These are phyloP conservation scores for Adelognathus sp. DNA, from an alignment of 2,888 invertebrate genomes.

Conservation along the genomic window DNA sequence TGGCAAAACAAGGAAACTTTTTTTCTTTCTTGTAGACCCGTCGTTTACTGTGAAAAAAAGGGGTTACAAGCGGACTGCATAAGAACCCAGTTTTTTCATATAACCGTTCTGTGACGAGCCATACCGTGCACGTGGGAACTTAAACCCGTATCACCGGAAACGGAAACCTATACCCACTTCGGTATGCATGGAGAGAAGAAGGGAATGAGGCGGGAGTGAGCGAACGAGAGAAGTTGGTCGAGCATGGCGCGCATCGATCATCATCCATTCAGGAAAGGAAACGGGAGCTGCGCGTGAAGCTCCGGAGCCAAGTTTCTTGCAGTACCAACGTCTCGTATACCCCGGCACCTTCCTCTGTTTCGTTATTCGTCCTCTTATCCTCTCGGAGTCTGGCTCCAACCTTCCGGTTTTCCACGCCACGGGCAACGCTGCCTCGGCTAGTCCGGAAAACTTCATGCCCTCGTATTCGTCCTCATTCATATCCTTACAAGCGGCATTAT, in stretches of 20 bases:
- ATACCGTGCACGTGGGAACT: constrained; percentile 24
- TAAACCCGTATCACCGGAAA: constrained; percentile 27
- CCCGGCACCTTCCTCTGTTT: constrained; percentile 44
- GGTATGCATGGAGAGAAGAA: constrained; percentile 10
- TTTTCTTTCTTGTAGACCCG: neutral
- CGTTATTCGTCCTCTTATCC: constrained; percentile 18
- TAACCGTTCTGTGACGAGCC: constrained; percentile 14
- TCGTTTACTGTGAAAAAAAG: neutral
- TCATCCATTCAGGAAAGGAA: constrained; percentile 51
- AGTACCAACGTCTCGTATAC: neutral
- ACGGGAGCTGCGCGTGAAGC: constrained; percentile 9
- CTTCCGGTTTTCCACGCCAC: constrained; percentile 5
- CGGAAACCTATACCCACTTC: constrained; percentile 25
- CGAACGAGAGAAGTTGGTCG: constrained; percentile 32
- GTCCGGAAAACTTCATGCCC: constrained; percentile 1
- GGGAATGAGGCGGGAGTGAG: neutral
- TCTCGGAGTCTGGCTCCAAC: neutral
- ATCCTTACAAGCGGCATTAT: neutral
- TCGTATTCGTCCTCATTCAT: neutral
- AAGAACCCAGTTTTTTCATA: neutral
- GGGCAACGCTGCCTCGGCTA: constrained; percentile 13
- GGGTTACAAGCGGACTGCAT: neutral
- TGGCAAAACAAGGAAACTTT: neutral
- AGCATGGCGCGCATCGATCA: constrained; percentile 59
- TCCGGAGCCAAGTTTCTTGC: constrained; percentile 42